These are phyloP conservation scores for Gadus chalcogrammus DNA, from an alignment of 2,113 vertebrate species.

Conservation along the genomic window DNA sequence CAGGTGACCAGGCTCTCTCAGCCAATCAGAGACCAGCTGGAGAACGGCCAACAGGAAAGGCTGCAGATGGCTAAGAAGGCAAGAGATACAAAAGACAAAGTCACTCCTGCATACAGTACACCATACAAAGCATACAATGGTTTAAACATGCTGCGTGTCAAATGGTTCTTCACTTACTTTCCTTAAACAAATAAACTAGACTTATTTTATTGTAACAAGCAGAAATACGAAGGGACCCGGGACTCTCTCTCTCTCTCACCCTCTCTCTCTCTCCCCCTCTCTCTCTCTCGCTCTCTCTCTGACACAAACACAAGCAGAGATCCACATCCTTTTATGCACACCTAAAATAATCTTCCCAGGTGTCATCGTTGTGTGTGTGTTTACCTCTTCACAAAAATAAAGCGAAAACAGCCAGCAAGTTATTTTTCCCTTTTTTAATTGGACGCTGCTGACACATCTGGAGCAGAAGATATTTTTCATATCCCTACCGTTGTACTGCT, in stretches of 20 bases:
- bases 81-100: slow-evolving; percentile 19
- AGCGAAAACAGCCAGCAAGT: no score
- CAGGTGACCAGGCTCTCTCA: slow-evolving; percentile 76
- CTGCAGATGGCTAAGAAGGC: slow-evolving; percentile 83
- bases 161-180: no score
- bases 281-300: background rate
- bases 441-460: no score
- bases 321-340: background rate
- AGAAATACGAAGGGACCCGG: no score
- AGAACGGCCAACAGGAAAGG: slow-evolving; percentile 70
- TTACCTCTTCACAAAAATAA: background rate
- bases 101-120: background rate
- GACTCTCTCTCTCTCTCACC: background rate
- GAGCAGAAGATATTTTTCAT: no score
- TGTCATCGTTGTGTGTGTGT: slow-evolving; percentile 8
- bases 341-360: slow-evolving; percentile 17
- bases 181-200: no score
- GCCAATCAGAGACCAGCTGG: slow-evolving; percentile 56
- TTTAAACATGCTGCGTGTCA: background rate
- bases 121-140: background rate
- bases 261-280: background rate
- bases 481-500: no score
- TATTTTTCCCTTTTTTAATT: no score
- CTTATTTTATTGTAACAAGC: no score
- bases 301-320: slow-evolving; percentile 10